Evolutionary conservation across 2,888 invertebrate species (phyloP).

Genomic region (Drosophila meridiana): DNA sequence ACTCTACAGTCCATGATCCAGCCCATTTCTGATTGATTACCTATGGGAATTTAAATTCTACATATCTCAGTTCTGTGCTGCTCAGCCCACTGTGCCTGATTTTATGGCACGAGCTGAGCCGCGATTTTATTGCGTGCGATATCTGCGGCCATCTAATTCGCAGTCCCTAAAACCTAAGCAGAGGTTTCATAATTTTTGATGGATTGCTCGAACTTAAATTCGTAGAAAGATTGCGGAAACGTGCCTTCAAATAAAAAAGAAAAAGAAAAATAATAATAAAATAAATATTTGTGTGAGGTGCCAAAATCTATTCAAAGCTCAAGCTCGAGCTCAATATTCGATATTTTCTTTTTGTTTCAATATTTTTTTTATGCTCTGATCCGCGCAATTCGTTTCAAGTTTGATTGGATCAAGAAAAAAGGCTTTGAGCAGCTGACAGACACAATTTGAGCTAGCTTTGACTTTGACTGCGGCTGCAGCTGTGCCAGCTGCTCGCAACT

Average conservation of each 20-base stretch:
- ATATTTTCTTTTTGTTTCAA: slow-evolving; percentile 31
- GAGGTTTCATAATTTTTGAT: slow-evolving; percentile 69
- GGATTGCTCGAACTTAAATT: slow-evolving; percentile 60
- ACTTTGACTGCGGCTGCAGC: not conserved
- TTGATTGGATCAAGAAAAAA: slow-evolving; percentile 73
- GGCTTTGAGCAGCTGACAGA: slow-evolving; percentile 58
- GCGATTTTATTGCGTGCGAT: slow-evolving; percentile 25
- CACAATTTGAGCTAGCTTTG: slow-evolving; percentile 23
- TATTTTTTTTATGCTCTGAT: slow-evolving; percentile 38
- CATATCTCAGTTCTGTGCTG: not conserved
- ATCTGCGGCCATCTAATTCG: slow-evolving; percentile 40
- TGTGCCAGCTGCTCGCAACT: slow-evolving; percentile 37
- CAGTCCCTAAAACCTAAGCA: slow-evolving; percentile 28
- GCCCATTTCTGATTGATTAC: not conserved
- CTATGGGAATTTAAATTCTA: no score
- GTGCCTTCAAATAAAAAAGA: slow-evolving; percentile 44
- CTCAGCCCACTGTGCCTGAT: slow-evolving; percentile 12
- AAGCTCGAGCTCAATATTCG: slow-evolving; percentile 48
- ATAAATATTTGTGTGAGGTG: slow-evolving; percentile 61
- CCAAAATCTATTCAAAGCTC: slow-evolving; percentile 48
- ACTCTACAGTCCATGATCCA: not conserved
- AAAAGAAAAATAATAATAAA: not conserved
- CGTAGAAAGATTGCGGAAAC: slow-evolving; percentile 68
- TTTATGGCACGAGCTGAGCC: slow-evolving; percentile 62
- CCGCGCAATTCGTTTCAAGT: slow-evolving; percentile 61